Evolutionary conservation across 2,113 vertebrate species (phyloP), one percentile per base, ranked within the genome.

Genomic region (Labrus mixtus): DNA sequence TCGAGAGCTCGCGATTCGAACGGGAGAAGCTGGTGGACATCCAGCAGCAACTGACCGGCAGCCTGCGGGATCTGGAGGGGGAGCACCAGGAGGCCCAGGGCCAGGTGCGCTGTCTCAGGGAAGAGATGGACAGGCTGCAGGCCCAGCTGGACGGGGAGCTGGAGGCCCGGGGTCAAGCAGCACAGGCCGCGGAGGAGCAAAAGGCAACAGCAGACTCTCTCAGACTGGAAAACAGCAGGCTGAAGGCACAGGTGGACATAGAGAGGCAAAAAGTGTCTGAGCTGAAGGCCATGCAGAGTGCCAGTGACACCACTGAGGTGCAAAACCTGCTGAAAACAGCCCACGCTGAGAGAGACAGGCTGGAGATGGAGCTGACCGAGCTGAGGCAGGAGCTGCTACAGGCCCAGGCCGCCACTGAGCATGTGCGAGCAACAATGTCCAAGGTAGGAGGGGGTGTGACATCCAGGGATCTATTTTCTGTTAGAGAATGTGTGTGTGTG

Each of bases 11-110:
- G 25, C 93, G 92, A 10, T 98, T 97, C 4, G 98, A 99, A 84
- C 93, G 97, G 33, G 97, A 99, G 87, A 98, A 98, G 74, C 91
- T 99, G 86, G 96, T 99, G 45, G 96, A 95, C 89, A 98, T 98
- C 45, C 97, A 99, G 84, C 97, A 98, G 82, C 98, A 99, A 90
- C 90, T 99, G 74, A 98, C 96, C 2, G 95, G 97, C 50, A 96
- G 97, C 83, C 85, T 99, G 0, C 87, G 97, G 50, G 95, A 94
- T 68, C 91, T 96, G 1, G 98, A 99, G 69, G 94, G 96, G 63
- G 98, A 99, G 69, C 95, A 98, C 86, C 96, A 97, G 68, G 95
- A 96, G 16, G 90, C 95, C 1, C 94, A 96, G 61, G 93, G 93
- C 6, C 86, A 93, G 68, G 92, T 94, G 10, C 83, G 87, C 73